These are phyloP conservation scores for Palaemon carinicauda DNA, from an alignment of 1,140 invertebrate species.

Conservation along the genomic window DNA sequence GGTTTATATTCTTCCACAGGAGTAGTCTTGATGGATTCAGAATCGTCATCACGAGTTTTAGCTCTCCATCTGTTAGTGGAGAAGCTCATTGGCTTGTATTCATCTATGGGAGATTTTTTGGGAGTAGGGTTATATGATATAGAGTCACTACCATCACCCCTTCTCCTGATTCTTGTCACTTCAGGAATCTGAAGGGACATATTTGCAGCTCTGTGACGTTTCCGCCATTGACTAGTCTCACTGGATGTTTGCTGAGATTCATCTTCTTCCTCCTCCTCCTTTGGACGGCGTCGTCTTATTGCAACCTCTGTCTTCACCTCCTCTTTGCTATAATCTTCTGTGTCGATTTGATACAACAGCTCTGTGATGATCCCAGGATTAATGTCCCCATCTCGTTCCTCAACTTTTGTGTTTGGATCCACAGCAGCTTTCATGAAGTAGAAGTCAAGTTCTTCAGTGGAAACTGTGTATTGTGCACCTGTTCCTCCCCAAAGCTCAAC, in stretches of 20 bases:
- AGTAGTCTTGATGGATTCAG: background rate
- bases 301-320: too few species aligned
- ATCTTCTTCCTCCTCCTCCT: conserved; percentile 6
- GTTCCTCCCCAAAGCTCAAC: conserved; percentile 59
- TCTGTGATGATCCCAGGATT: conserved; percentile 55
- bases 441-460: conserved; percentile 54
- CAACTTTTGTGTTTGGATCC: conserved; percentile 50
- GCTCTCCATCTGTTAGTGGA: conserved; percentile 7
- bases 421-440: conserved; percentile 59
- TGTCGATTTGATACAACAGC: conserved; percentile 54
- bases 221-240: background rate
- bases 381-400: conserved; percentile 49
- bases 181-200: conserved; percentile 22
- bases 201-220: background rate
- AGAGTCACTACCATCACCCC: background rate
- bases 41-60: background rate
- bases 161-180: background rate
- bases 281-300: background rate
- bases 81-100: background rate
- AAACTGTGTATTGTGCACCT: conserved; percentile 37
- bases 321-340: background rate
- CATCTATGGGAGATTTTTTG: background rate
- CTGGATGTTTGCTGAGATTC: background rate
- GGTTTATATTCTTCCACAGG: background rate
- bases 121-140: too few species aligned